Percentiles rank a stretch among this genome's conserved stretches.
phyloP scores from a whole-genome alignment of 2,797 vertebrate species.

The Pristis pectinata region DNA sequence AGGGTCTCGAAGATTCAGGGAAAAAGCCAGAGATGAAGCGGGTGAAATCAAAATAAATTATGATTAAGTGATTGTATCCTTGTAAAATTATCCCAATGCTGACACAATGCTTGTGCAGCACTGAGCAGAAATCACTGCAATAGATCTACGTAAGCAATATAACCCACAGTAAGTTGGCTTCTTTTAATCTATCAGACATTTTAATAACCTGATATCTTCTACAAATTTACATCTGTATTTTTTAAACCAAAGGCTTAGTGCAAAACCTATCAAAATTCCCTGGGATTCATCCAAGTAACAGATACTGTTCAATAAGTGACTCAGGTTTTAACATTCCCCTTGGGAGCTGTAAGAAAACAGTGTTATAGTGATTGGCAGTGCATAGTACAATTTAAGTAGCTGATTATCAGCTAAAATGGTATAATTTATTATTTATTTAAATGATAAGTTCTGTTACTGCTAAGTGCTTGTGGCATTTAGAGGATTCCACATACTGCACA shows the following conservation, averaged over 20 bases:
- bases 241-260: neutral
- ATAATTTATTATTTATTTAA: conserved; percentile 38
- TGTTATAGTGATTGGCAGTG: conserved; percentile 24
- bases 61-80: neutral
- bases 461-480: conserved; percentile 32
- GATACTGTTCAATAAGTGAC: neutral
- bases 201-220: neutral
- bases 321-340: conserved; percentile 9
- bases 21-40: neutral
- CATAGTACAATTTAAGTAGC: conserved; percentile 19
- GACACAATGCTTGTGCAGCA: neutral
- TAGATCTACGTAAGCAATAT: neutral
- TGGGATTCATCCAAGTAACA: neutral
- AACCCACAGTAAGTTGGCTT: neutral
- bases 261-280: conserved; percentile 1
- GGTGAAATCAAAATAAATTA: neutral
- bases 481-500: conserved; percentile 3
- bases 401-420: conserved; percentile 35
- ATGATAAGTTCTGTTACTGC: conserved; percentile 31
- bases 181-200: neutral
- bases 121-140: neutral
- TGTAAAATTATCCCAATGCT: neutral
- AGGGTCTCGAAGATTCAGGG: neutral
- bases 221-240: conserved; percentile 14
- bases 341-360: conserved; percentile 31